phyloP scores from a whole-genome alignment of 2,113 vertebrate genomes.

The Geococcyx californianus region DNA sequence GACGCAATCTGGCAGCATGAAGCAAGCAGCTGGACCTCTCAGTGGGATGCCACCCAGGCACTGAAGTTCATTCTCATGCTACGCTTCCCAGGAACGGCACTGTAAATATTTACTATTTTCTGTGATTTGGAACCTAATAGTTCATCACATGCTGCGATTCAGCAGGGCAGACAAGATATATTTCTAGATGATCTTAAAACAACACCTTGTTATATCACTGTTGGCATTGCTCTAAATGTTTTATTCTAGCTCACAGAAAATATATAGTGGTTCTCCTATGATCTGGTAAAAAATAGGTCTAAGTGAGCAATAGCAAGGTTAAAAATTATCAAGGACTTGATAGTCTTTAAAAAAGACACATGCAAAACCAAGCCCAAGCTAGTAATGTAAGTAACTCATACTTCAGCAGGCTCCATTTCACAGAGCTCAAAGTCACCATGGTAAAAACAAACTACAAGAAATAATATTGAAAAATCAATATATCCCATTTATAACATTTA shows the following conservation, averaged over 20 bases:
- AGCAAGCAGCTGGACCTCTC: slow-evolving; percentile 66
- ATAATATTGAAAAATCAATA: background rate
- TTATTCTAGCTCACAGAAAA: background rate
- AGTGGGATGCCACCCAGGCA: slow-evolving; percentile 45
- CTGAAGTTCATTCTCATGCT: slow-evolving; percentile 47
- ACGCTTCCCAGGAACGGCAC: slow-evolving; percentile 60
- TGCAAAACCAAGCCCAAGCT: background rate
- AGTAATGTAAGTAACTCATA: fast-evolving
- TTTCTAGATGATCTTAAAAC: slow-evolving; percentile 31
- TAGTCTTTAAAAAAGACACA: background rate
- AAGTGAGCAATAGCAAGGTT: background rate
- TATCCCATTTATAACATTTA: background rate
- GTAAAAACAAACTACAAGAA: background rate
- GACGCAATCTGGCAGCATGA: slow-evolving; percentile 54
- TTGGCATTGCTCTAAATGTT: background rate
- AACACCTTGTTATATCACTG: background rate
- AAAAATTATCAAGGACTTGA: background rate
- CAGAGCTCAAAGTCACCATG: background rate
- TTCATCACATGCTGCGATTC: slow-evolving; percentile 21
- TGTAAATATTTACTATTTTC: slow-evolving; percentile 62
- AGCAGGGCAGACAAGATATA: slow-evolving; percentile 23
- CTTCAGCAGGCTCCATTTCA: background rate
- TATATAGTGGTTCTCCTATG: fast-evolving
- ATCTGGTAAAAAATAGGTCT: background rate
- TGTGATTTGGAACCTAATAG: slow-evolving; percentile 42